These are phyloP conservation scores for Manacus vitellinus DNA, from an alignment of 2,113 vertebrate genomes.

Conservation along the genomic window DNA sequence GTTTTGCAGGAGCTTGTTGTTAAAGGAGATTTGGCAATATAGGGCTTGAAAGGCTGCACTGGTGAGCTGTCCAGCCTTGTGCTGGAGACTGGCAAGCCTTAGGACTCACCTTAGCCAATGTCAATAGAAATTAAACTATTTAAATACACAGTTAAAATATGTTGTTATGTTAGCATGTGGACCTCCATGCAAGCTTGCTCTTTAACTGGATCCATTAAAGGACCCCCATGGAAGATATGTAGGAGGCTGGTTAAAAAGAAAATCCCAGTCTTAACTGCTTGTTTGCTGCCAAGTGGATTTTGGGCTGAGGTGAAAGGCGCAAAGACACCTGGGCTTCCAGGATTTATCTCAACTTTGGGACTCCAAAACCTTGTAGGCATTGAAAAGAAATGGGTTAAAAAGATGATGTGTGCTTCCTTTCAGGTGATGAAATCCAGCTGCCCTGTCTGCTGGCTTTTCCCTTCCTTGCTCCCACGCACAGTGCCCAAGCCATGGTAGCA, in stretches of 20 bases:
- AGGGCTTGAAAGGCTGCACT: background rate
- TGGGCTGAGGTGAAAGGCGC: background rate
- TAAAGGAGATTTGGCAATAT: background rate
- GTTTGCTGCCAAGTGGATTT: background rate
- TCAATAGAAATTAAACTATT: slow-evolving; percentile 36
- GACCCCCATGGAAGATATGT: background rate
- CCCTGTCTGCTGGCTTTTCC: background rate
- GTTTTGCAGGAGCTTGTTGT: background rate
- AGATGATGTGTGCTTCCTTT: background rate
- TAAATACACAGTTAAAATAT: slow-evolving; percentile 41
- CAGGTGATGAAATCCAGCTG: background rate
- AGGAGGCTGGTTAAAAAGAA: background rate
- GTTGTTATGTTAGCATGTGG: slow-evolving; percentile 57
- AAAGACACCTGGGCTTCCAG: background rate
- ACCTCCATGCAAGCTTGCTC: slow-evolving; percentile 48
- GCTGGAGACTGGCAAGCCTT: background rate
- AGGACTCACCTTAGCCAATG: slow-evolving; percentile 28
- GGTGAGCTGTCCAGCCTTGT: background rate
- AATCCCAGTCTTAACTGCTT: background rate
- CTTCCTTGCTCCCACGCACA: fast-evolving
- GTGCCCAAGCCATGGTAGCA: background rate
- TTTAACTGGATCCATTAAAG: background rate
- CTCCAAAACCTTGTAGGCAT: background rate
- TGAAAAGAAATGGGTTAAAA: background rate
- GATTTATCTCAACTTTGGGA: background rate